Base-by-base conservation (phyloP, 2,113 vertebrate species). In the Monopterus albus region DNA sequence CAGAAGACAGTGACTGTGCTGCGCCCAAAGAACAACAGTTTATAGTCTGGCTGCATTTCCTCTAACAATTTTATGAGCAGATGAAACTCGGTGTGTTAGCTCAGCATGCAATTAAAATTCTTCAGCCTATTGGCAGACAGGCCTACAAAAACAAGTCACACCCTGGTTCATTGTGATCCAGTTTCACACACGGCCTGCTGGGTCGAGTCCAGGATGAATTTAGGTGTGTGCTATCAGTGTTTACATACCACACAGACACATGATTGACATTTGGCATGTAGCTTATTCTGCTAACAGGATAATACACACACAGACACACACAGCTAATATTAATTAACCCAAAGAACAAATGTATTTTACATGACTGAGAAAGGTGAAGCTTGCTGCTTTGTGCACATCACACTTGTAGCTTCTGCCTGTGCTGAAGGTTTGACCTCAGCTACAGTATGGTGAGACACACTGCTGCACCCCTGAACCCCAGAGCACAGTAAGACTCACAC, bases 191-290 rank as follows among this genome's bases (percentile, higher is more conserved):
- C 29, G 29, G 43, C 5, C n/a, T 42, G 42, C 63, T 90, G 85
- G 83, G 73, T 25, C 1, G 7, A 15, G n/a, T 64, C 79, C 82
- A 84, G 76, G 61, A 50, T 67, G 58, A 72, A 72, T 23, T n/a
- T 5, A 64, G 72, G 56, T 26, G 46, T 71, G 67, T 63, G 65
- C 47, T 81, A 78, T 78, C 72, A 57, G 67, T 81, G 74, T 86
- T 86, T 86, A 73, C 82, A 79, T 76, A 72, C 46, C 65, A 43
- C 53, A 52, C 39, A 26, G 49, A 63, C 45, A 52, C 17, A 33
- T 78, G 72, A 85, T 50, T 87, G 85, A 42, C 88, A 67, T 71
- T 56, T 79, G 83, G 75, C 66, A 67, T 53, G 63, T 31, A 68
- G 63, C 66, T 62, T 81, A 49, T 17, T 74, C 35, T 29, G 42